phyloP scores from a whole-genome alignment of 2,113 vertebrate genomes.

The Verasper variegatus region DNA sequence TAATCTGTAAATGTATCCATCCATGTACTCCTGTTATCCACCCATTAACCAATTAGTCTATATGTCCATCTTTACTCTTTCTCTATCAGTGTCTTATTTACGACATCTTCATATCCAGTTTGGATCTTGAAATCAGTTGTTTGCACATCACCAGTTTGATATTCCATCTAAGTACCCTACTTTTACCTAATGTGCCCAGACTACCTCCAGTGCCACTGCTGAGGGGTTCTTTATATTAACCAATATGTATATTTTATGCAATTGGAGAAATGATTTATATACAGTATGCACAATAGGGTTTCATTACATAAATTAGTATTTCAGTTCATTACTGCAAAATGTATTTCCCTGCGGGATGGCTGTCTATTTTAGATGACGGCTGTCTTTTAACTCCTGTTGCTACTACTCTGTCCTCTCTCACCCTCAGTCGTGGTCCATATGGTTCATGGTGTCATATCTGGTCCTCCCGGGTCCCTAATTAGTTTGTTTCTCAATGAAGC shows the following conservation, averaged over 20 bases:
- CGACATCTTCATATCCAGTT: neutral
- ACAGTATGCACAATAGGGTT: slow-evolving; percentile 45
- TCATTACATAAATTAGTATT: slow-evolving; percentile 55
- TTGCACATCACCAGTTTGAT: neutral
- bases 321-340: slow-evolving; percentile 41
- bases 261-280: slow-evolving; percentile 42
- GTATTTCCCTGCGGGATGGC: slow-evolving; percentile 50
- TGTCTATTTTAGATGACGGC: slow-evolving; percentile 33
- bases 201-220: slow-evolving; percentile 9
- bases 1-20: neutral
- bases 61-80: neutral
- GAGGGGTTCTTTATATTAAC: slow-evolving; percentile 35
- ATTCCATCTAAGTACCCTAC: slow-evolving; percentile 8
- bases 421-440: slow-evolving; percentile 1
- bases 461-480: slow-evolving; percentile 31
- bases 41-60: neutral
- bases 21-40: neutral
- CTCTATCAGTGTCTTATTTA: neutral
- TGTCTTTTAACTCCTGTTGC: slow-evolving; percentile 35
- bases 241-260: slow-evolving; percentile 55
- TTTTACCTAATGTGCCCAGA: too few species aligned
- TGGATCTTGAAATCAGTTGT: neutral
- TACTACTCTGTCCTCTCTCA: neutral
- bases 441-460: slow-evolving; percentile 37
- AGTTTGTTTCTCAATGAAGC: slow-evolving; percentile 15